These are phyloP conservation scores for Enteromius unitaeniatus DNA, from an alignment of 2,797 vertebrate species.

Conservation along the genomic window DNA sequence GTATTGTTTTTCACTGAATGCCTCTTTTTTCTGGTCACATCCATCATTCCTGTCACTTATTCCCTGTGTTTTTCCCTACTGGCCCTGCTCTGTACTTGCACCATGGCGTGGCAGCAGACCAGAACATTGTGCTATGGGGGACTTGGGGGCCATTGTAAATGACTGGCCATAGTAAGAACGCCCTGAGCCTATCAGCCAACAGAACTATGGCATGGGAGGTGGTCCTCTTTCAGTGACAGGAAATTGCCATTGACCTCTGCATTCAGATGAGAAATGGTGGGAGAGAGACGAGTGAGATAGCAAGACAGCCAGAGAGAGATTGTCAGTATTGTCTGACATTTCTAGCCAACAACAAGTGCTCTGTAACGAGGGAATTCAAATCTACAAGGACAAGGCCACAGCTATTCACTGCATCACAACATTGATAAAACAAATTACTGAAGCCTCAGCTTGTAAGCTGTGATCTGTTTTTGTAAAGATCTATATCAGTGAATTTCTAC, in stretches of 20 bases:
- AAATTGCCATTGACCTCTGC: slow-evolving; percentile 57
- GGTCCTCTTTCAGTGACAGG: slow-evolving; percentile 43
- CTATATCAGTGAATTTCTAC: slow-evolving; percentile 11
- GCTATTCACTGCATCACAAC: background rate
- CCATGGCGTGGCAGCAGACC: slow-evolving; percentile 10
- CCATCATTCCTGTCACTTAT: slow-evolving; percentile 45
- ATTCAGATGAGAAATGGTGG: slow-evolving; percentile 4
- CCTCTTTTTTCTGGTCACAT: slow-evolving; percentile 29
- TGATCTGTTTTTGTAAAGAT: slow-evolving; percentile 29
- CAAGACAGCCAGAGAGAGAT: background rate
- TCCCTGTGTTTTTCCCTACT: slow-evolving; percentile 35
- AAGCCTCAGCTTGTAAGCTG: slow-evolving; percentile 22
- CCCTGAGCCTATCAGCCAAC: slow-evolving; percentile 29
- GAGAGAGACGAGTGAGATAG: slow-evolving; percentile 4
- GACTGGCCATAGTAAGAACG: slow-evolving; percentile 6
- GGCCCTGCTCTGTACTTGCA: slow-evolving; percentile 19
- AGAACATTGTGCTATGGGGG: slow-evolving; percentile 33
- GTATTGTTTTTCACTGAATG: slow-evolving; percentile 38
- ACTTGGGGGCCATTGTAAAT: slow-evolving; percentile 21
- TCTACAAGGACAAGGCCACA: background rate
- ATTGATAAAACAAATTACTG: slow-evolving; percentile 28
- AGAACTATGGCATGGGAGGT: slow-evolving; percentile 31
- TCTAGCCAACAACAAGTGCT: background rate
- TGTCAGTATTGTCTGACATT: slow-evolving; percentile 7
- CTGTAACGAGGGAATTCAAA: slow-evolving; percentile 21